Evolutionary conservation across 1,140 invertebrate genomes (phyloP).

Genomic region (Drosophila pseudoobscura): DNA sequence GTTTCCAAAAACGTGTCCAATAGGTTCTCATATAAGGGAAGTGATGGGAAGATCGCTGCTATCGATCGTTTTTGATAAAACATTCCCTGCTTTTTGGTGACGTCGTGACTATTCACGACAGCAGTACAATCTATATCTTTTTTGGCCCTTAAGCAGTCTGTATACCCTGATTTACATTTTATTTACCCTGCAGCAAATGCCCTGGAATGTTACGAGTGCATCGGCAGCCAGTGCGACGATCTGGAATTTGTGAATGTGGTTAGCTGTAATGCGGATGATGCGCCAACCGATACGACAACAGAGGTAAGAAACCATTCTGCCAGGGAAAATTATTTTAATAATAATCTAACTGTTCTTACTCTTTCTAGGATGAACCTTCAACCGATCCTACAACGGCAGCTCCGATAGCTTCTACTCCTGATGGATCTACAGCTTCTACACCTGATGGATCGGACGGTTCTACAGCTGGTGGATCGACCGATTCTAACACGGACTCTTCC

Average conservation of each 20-base stretch:
- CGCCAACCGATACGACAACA: not conserved
- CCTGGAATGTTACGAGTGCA: slow-evolving; percentile 62
- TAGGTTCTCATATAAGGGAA: not conserved
- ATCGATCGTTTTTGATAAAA: slow-evolving; percentile 28
- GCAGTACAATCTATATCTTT: slow-evolving; percentile 13
- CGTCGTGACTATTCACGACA: too few relatives aligned
- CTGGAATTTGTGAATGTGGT: not conserved
- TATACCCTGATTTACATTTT: slow-evolving; percentile 6
- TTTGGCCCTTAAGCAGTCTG: slow-evolving; percentile 12
- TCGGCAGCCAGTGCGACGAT: slow-evolving; percentile 45
- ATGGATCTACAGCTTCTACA: not conserved
- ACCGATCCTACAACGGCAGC: not conserved
- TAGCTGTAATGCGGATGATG: slow-evolving; percentile 30
- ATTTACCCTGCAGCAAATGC: slow-evolving; percentile 29
- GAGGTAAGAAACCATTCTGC: not conserved
- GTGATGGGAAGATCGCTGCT: slow-evolving; percentile 7
- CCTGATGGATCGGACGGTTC: not conserved
- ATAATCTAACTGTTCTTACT: too few relatives aligned
- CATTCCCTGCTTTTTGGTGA: slow-evolving; percentile 21
- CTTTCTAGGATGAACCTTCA: not conserved
- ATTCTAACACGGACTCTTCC: not conserved
- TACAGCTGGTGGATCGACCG: not conserved
- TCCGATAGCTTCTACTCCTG: slow-evolving; percentile 2
- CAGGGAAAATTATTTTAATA: not conserved
- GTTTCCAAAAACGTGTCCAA: too few relatives aligned